Percentiles rank a stretch among this genome's conserved stretches.
Evolutionary conservation across 2,797 vertebrate genomes (phyloP).

Genomic region (Varecia variegata): DNA sequence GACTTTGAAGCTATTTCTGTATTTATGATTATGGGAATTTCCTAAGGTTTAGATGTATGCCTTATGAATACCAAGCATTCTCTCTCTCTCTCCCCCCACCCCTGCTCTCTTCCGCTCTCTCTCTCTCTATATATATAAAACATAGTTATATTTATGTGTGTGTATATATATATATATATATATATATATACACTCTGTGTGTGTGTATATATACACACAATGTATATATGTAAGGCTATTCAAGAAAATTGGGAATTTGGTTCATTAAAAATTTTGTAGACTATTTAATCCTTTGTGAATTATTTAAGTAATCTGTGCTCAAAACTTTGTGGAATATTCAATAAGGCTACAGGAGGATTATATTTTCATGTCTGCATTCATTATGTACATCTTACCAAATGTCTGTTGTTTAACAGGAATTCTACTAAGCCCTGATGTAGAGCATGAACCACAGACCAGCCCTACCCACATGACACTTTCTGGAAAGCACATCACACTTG

Average conservation of each 20-base stretch:
- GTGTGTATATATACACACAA: fast-evolving
- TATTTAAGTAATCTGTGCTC: not conserved
- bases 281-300: not conserved
- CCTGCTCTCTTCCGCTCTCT: fast-evolving
- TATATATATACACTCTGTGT: no score
- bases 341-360: not conserved
- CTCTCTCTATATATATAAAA: not conserved
- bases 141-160: no score
- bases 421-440: not conserved
- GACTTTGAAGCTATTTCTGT: not conserved
- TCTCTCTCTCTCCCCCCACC: not conserved
- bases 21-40: not conserved
- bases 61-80: not conserved
- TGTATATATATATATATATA: no score
- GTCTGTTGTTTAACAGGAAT: not conserved
- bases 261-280: not conserved
- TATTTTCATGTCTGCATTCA: not conserved
- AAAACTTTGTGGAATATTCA: not conserved
- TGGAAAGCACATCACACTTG: not conserved
- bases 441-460: not conserved
- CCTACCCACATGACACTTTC: not conserved
- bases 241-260: not conserved
- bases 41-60: not conserved
- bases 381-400: not conserved
- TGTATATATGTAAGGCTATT: not conserved